These are phyloP conservation scores for Rutpela maculata DNA, from an alignment of 2,888 invertebrate species.

Conservation along the genomic window DNA sequence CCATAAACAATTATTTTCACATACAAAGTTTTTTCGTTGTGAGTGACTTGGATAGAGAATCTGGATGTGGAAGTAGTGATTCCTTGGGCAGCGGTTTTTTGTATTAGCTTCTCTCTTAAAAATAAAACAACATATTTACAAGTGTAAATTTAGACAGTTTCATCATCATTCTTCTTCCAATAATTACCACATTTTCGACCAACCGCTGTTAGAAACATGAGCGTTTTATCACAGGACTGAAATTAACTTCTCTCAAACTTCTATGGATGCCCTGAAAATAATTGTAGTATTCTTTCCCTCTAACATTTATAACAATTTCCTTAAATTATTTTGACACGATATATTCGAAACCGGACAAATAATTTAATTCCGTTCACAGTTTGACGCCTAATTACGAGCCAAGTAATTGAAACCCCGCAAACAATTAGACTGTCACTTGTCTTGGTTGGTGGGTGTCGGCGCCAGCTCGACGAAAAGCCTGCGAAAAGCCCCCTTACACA, in stretches of 20 bases:
- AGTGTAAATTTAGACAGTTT: background rate
- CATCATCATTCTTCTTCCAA: background rate
- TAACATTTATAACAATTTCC: conserved; percentile 63
- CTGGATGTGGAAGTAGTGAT: too few species aligned
- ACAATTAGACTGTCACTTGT: conserved; percentile 73
- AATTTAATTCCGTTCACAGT: conserved; percentile 73
- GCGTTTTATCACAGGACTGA: background rate
- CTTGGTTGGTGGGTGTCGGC: conserved; percentile 69
- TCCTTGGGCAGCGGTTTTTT: too few species aligned
- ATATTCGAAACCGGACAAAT: conserved; percentile 70
- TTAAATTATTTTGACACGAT: conserved; percentile 60
- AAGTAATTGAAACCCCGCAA: conserved; percentile 73
- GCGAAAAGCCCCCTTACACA: conserved; percentile 38
- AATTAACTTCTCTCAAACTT: background rate
- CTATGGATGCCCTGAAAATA: conserved; percentile 15
- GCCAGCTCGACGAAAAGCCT: conserved; percentile 58
- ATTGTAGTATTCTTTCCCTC: background rate
- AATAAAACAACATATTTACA: too few species aligned
- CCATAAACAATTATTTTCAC: too few species aligned
- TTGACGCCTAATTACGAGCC: conserved; percentile 72
- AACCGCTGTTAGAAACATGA: background rate
- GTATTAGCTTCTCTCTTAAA: too few species aligned
- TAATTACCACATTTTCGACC: background rate
- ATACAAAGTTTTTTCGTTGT: too few species aligned
- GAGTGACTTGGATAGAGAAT: too few species aligned